These are phyloP conservation scores for Norana najaformis DNA, from an alignment of 2,888 invertebrate species.

Conservation along the genomic window DNA sequence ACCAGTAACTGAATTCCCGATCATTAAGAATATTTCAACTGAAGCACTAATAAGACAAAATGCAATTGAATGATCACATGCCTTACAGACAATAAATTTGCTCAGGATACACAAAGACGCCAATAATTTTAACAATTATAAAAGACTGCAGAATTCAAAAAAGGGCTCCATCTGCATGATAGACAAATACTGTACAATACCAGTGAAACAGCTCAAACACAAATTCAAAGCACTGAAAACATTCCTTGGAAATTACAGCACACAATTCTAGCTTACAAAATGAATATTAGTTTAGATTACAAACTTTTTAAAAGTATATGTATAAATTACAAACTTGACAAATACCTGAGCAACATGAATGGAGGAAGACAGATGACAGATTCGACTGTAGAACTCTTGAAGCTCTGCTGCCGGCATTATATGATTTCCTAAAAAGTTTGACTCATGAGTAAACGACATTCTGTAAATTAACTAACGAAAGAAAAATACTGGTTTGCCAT, in stretches of 20 bases:
- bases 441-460: not conserved
- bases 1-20: not conserved
- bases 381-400: constrained; percentile 71
- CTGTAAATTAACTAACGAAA: not conserved
- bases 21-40: not conserved
- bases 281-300: not conserved
- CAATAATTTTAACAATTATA: too few species aligned
- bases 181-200: not conserved
- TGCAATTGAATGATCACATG: not conserved
- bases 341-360: constrained; percentile 33
- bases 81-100: not conserved
- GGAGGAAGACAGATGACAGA: constrained; percentile 34
- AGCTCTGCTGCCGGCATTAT: constrained; percentile 79
- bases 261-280: not conserved
- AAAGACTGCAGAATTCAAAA: too few species aligned
- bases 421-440: constrained; percentile 72
- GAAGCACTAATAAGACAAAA: not conserved
- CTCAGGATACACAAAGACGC: too few species aligned
- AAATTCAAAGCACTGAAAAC: not conserved
- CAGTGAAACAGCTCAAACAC: not conserved
- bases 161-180: not conserved
- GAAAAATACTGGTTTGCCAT: not conserved
- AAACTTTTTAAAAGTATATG: not conserved
- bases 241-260: not conserved
- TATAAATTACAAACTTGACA: not conserved